Percentiles rank a stretch among this genome's conserved stretches.
Evolutionary conservation across 1,140 invertebrate genomes (phyloP).

Genomic region (Drosophila subpulchrella): DNA sequence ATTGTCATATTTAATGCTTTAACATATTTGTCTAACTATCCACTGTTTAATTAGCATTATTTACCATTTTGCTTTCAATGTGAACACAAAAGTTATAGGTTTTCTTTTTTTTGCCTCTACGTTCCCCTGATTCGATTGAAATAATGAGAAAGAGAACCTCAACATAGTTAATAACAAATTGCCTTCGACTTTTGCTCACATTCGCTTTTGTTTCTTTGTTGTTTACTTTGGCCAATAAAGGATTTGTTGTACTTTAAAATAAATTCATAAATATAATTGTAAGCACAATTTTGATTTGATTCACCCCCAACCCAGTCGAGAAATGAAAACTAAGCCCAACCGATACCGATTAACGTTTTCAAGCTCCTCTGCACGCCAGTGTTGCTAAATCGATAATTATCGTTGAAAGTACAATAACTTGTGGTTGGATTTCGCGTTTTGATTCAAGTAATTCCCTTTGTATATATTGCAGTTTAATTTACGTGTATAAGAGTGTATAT

Average conservation of each 20-base stretch:
- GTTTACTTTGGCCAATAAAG: constrained; percentile 74
- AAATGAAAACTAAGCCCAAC: constrained; percentile 37
- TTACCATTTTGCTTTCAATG: constrained; percentile 60
- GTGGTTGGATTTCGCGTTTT: constrained; percentile 50
- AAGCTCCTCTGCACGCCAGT: constrained; percentile 14
- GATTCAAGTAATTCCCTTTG: constrained; percentile 74
- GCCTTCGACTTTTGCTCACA: constrained; percentile 40
- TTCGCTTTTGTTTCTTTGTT: constrained; percentile 28
- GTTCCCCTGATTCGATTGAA: constrained; percentile 38
- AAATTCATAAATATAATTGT: constrained; percentile 80
- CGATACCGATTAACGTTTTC: constrained; percentile 32
- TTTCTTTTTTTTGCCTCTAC: constrained; percentile 4
- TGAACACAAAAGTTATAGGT: constrained; percentile 72
- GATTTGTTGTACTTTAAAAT: constrained; percentile 79
- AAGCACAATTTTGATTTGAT: constrained; percentile 73
- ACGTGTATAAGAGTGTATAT: constrained; percentile 58
- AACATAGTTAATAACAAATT: constrained; percentile 75
- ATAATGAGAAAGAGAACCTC: constrained; percentile 62
- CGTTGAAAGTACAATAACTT: constrained; percentile 44
- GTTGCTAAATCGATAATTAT: constrained; percentile 28
- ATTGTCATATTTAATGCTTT: constrained; percentile 70
- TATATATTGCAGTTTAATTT: constrained; percentile 79
- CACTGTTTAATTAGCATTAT: constrained; percentile 69
- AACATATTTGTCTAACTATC: constrained; percentile 83
- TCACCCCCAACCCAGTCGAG: constrained; percentile 28